phyloP scores from a whole-genome alignment of 2,888 invertebrate genomes.

The Hydraecia micacea region DNA sequence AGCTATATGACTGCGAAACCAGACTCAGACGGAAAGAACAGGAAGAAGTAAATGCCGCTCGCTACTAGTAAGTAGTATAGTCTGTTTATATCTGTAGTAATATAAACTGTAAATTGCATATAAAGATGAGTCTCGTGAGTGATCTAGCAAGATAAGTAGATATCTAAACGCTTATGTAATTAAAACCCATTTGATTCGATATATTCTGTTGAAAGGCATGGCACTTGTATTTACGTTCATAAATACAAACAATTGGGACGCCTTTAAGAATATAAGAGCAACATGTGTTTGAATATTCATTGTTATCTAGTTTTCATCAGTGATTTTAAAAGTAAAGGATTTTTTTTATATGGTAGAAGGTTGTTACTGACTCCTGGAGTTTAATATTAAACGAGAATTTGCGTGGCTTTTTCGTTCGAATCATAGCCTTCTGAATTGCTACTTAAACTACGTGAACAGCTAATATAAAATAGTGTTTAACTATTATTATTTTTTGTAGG shows the following conservation, averaged over 20 bases:
- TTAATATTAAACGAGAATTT: neutral
- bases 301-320: conserved; percentile 14
- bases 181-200: neutral
- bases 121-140: too few species aligned
- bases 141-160: neutral
- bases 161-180: neutral
- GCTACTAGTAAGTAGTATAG: neutral
- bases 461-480: neutral
- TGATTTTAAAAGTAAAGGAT: neutral
- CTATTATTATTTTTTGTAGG: neutral
- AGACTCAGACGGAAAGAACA: neutral
- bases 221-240: too few species aligned
- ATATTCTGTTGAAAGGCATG: neutral
- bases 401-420: neutral
- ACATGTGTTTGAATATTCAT: neutral
- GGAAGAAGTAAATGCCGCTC: neutral
- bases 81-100: too few species aligned
- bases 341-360: neutral
- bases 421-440: neutral
- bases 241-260: neutral
- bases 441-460: too few species aligned
- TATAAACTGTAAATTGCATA: neutral
- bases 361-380: neutral
- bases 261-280: conserved; percentile 32
- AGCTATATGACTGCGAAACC: too few species aligned